Evolutionary conservation across 2,113 vertebrate genomes (phyloP).

Genomic region (Isurus oxyrinchus): DNA sequence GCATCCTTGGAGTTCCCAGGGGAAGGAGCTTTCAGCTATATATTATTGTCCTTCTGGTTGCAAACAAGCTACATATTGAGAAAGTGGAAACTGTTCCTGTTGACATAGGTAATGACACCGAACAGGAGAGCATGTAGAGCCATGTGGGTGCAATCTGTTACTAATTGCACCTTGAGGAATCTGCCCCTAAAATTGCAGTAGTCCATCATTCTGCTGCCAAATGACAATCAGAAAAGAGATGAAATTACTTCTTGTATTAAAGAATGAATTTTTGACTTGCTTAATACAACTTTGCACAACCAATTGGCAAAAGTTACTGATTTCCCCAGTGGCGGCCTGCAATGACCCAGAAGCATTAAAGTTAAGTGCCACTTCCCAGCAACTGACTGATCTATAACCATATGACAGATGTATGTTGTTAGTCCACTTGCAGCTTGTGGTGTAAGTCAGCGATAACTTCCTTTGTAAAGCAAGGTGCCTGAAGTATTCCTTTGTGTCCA

Average conservation of each 20-base stretch:
- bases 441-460: not conserved
- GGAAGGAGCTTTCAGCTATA: not conserved
- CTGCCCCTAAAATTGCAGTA: not conserved
- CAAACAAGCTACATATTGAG: not conserved
- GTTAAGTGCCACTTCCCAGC: not conserved
- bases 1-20: not conserved
- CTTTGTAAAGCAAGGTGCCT: not conserved
- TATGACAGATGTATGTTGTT: not conserved
- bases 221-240: not conserved
- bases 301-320: not conserved
- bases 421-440: not conserved
- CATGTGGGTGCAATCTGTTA: not conserved
- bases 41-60: not conserved
- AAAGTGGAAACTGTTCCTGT: not conserved
- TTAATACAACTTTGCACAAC: not conserved
- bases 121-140: not conserved
- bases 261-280: not conserved
- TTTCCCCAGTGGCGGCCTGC: not conserved
- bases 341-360: not conserved
- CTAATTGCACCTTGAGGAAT: not conserved
- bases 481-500: not conserved
- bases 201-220: not conserved
- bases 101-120: not conserved
- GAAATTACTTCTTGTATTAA: not conserved
- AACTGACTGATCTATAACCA: not conserved